Conservation (phyloP, 2,888 invertebrate species). For the Melieria crassipennis region DNA sequence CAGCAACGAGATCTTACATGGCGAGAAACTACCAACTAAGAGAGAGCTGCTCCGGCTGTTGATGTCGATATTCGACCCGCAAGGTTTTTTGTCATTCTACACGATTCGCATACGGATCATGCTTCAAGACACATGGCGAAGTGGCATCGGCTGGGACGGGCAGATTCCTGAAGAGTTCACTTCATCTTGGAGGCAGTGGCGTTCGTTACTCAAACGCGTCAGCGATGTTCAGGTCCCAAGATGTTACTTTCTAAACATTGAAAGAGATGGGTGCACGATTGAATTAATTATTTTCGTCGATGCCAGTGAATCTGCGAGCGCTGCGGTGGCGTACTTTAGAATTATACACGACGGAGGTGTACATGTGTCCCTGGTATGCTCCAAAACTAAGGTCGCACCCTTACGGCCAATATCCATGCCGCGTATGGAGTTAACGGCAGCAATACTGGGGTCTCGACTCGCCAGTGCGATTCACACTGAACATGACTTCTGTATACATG, state of each 20-base stretch:
- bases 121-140: neutral
- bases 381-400: constrained; percentile 47
- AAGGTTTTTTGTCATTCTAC: neutral
- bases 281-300: constrained; percentile 34
- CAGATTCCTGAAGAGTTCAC: constrained; percentile 29
- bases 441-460: constrained; percentile 43
- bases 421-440: constrained; percentile 45
- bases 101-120: neutral
- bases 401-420: constrained; percentile 44
- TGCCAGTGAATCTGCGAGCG: constrained; percentile 42
- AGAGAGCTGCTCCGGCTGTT: constrained; percentile 31
- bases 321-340: constrained; percentile 45
- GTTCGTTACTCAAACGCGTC: constrained; percentile 17
- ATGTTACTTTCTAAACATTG: constrained; percentile 15
- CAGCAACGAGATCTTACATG: constrained; percentile 23
- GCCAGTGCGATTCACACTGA: constrained; percentile 32
- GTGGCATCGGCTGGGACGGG: neutral
- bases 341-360: constrained; percentile 14
- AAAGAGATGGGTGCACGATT: neutral
- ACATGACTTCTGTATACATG: constrained; percentile 26
- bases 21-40: constrained; percentile 32
- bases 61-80: constrained; percentile 30
- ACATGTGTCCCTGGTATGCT: constrained; percentile 36
- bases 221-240: constrained; percentile 32
- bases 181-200: constrained; percentile 34